A percentile compares a stretch with the other conserved stretches of the same genome.
Evolutionary conservation across 2,113 vertebrate species (phyloP).

Genomic region (Apteryx mantelli): DNA sequence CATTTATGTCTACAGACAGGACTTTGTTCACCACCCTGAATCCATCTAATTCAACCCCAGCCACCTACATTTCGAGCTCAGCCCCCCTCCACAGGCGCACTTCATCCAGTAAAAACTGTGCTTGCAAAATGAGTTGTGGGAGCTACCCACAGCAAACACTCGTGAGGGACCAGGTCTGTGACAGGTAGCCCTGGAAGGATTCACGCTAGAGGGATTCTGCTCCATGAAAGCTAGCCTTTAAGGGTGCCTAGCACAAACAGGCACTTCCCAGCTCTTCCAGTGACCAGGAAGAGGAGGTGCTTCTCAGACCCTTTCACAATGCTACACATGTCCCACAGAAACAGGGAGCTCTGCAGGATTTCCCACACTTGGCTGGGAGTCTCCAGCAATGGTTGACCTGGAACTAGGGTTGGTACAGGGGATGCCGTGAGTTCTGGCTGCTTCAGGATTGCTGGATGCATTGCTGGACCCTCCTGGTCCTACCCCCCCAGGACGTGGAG

Average conservation of each 20-base stretch:
- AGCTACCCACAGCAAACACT: background rate
- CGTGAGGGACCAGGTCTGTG: rapidly evolving
- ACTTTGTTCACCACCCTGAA: background rate
- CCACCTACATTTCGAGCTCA: background rate
- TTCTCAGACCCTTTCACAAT: background rate
- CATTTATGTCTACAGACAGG: background rate
- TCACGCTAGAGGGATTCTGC: background rate
- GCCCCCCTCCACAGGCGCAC: background rate
- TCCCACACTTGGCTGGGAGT: background rate
- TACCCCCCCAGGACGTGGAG: too few species aligned
- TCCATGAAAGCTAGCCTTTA: background rate
- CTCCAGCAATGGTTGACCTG: background rate
- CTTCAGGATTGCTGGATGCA: background rate
- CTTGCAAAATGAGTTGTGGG: background rate
- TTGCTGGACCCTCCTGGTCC: background rate
- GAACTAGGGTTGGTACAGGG: background rate
- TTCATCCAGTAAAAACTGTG: background rate
- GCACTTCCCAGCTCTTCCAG: background rate
- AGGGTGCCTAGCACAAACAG: background rate
- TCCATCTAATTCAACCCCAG: background rate
- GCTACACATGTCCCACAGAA: background rate
- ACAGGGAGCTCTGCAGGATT: background rate
- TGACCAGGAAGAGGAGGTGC: background rate
- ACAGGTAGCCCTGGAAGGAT: too few species aligned
- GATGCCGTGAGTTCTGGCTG: background rate